Evolutionary conservation across 2,113 vertebrate species (phyloP), one percentile per base, ranked within the genome.

Genomic region (Rynchops niger): DNA sequence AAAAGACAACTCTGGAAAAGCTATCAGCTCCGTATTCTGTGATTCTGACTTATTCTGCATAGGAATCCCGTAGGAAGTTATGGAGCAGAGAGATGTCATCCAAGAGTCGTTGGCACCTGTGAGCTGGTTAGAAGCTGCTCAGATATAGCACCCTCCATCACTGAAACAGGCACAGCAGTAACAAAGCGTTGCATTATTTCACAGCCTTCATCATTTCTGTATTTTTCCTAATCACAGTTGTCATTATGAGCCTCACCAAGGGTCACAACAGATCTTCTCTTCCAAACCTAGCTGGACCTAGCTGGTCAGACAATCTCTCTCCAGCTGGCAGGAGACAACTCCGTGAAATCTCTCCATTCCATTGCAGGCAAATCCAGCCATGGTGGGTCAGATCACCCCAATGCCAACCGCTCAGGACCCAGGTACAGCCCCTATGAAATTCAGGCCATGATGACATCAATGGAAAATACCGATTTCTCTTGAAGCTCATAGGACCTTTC

Each of bases 361-460:
- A 9, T 6, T 4, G 0, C 38, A 30, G 49, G 65, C 65, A 49
- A 53, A 50, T 59, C 72, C 43, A 20, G 25, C 13, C 3, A 1
- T 0, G 11, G 55, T 15, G 67, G 61, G 61, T 50, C 32, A 6
- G 45, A 5, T 7, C 2, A 4, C 12, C 43, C 47, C 58, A 4
- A 29, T 5, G 34, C 38, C 45, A n/a, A 36, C 42, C 5, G 0
- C 29, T 34, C 29, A 5, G 74, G n/a, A 82, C 20, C 19, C 1
- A 2, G 36, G 21, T 19, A n/a, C 66, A 27, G 65, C 43, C 71
- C 76, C 66, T 18, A 3, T 0, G 5, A 6, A 29, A 40, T 29
- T 47, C 49, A 43, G 90, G 72, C 52, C 10, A 2, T 1, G 0
- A 7, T 9, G 27, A n/a, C 42, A 12, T 0, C 2, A 2, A 21